These are phyloP conservation scores for Cordilura impudica DNA, from an alignment of 2,888 invertebrate genomes.

Conservation along the genomic window DNA sequence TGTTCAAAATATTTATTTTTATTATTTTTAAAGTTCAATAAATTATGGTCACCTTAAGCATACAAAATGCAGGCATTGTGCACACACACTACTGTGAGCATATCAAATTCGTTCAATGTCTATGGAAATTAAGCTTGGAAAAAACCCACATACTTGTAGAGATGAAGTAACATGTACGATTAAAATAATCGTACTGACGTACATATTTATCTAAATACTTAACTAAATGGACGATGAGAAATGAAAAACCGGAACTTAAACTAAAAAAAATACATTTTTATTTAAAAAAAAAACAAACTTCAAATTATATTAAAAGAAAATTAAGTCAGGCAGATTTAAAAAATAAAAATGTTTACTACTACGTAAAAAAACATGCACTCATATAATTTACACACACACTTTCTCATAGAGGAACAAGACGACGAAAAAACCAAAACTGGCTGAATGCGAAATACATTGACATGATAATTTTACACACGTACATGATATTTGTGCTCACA, in stretches of 20 bases:
- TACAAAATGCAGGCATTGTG: neutral
- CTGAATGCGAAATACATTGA: constrained; percentile 59
- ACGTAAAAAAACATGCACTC: constrained; percentile 21
- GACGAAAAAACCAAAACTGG: constrained; percentile 16
- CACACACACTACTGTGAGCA: neutral
- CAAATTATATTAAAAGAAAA: neutral
- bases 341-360: constrained; percentile 28
- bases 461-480: constrained; percentile 27
- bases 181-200: neutral
- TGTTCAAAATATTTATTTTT: too few relatives aligned
- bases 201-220: too few relatives aligned
- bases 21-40: too few relatives aligned
- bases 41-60: neutral
- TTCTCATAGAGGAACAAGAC: constrained; percentile 18
- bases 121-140: neutral
- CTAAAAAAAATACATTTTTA: neutral
- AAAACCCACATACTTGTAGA: neutral
- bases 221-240: neutral
- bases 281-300: neutral
- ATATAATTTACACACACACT: constrained; percentile 29
- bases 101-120: neutral
- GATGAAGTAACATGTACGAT: neutral
- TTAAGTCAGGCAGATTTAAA: neutral
- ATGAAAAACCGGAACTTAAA: constrained; percentile 46
- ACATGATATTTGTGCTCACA: constrained; percentile 26